Percentiles rank a stretch among this genome's conserved stretches.
Evolutionary conservation across 2,888 invertebrate species (phyloP).

Genomic region (Trichacis sp.): DNA sequence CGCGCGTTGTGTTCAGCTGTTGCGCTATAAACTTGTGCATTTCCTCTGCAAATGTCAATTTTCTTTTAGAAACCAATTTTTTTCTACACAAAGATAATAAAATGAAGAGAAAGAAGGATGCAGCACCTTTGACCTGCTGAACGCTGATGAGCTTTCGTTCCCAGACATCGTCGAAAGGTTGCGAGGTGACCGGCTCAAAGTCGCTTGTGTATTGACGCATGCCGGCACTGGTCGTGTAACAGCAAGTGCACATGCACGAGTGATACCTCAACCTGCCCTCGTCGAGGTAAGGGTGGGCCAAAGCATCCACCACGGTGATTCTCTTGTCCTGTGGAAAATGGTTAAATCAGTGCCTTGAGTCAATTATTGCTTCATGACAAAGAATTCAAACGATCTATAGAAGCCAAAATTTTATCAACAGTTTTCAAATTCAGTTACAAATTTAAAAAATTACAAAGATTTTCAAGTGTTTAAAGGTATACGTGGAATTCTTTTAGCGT

Average conservation of each 20-base stretch:
- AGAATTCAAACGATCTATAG: too few species aligned
- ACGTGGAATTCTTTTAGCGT: too few species aligned
- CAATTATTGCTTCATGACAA: too few species aligned
- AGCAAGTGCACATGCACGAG: slow-evolving; percentile 99
- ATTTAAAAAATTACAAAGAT: too few species aligned
- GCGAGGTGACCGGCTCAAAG: slow-evolving; percentile 91
- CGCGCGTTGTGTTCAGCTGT: slow-evolving; percentile 93
- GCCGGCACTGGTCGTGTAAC: slow-evolving; percentile 83
- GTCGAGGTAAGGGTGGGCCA: slow-evolving; percentile 97
- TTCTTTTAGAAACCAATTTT: too few species aligned
- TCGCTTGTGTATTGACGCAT: slow-evolving; percentile 89
- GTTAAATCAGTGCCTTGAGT: too few species aligned
- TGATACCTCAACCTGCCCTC: slow-evolving; percentile 98
- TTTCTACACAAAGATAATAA: too few species aligned
- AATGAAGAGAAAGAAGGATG: too few species aligned
- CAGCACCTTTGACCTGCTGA: slow-evolving; percentile 97
- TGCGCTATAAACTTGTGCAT: slow-evolving; percentile 99
- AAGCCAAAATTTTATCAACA: too few species aligned
- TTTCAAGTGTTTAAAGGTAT: too few species aligned
- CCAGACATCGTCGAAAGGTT: slow-evolving; percentile 96
- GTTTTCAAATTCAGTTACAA: too few species aligned
- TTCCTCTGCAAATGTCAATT: slow-evolving; percentile 96
- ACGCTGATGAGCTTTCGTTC: slow-evolving; percentile 94
- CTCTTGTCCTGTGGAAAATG: slow-evolving; percentile 82
- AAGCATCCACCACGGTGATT: slow-evolving; percentile 93